Evolutionary conservation across 2,113 vertebrate genomes (phyloP).

Genomic region (Copsychus sechellarum): DNA sequence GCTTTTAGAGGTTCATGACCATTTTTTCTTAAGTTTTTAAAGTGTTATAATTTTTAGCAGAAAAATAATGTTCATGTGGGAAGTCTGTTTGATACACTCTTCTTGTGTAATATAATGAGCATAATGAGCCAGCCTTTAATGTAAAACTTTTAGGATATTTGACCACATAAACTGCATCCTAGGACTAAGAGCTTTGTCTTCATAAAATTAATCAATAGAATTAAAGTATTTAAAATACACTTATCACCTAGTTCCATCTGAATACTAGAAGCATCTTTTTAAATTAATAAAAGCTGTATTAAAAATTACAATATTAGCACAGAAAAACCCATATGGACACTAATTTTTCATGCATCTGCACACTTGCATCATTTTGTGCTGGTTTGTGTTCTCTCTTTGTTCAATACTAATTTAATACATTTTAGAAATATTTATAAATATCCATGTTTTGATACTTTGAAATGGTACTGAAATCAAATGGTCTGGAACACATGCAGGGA

Average conservation of each 20-base stretch:
- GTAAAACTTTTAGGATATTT: not conserved
- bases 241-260: not conserved
- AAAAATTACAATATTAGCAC: not conserved
- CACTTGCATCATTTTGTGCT: not conserved
- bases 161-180: not conserved
- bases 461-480: not conserved
- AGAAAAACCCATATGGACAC: not conserved
- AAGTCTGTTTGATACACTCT: not conserved
- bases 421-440: not conserved
- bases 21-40: not conserved
- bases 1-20: not conserved
- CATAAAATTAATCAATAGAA: not conserved
- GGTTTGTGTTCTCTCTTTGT: not conserved
- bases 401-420: not conserved
- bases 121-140: not conserved
- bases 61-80: not conserved
- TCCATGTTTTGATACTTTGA: not conserved
- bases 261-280: not conserved
- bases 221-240: not conserved
- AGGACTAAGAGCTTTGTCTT: not conserved
- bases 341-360: not conserved
- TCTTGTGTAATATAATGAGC: not conserved
- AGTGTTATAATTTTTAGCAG: not conserved
- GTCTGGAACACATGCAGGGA: not conserved
- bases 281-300: not conserved